Percentiles rank a stretch among this genome's conserved stretches.
phyloP scores from a whole-genome alignment of 1,140 invertebrate genomes.

The Trachymyrmex cornetzi region DNA sequence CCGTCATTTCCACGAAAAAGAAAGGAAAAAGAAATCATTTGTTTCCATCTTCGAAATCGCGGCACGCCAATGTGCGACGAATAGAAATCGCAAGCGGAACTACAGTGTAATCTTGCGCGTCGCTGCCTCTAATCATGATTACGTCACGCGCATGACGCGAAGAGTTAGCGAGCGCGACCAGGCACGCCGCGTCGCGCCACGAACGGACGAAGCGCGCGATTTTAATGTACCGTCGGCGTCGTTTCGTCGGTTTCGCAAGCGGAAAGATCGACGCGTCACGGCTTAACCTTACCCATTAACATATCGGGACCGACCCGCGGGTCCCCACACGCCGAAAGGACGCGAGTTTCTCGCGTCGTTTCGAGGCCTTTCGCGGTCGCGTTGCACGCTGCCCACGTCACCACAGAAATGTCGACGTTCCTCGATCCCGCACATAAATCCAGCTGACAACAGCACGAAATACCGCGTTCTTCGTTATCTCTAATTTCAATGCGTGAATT shows the following conservation, averaged over 20 bases:
- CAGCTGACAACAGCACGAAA: background rate
- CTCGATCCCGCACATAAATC: constrained; percentile 12
- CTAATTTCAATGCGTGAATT: background rate
- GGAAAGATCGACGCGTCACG: constrained; percentile 32
- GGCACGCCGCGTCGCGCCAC: background rate
- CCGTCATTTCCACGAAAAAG: background rate
- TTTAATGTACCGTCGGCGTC: constrained; percentile 33
- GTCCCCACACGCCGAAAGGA: constrained; percentile 64
- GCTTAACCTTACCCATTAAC: constrained; percentile 54
- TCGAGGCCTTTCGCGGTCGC: constrained; percentile 64
- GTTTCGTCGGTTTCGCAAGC: constrained; percentile 55
- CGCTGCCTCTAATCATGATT: constrained; percentile 40
- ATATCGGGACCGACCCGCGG: constrained; percentile 39
- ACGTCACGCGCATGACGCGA: constrained; percentile 44
- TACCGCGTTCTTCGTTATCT: background rate
- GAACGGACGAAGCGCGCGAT: constrained; percentile 32
- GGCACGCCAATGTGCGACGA: background rate
- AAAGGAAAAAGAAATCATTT: background rate
- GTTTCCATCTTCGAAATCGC: constrained; percentile 2
- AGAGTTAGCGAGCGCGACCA: constrained; percentile 28
- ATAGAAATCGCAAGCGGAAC: constrained; percentile 48
- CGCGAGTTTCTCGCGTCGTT: constrained; percentile 69
- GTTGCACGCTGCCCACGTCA: constrained; percentile 30
- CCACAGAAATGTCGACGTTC: constrained; percentile 21
- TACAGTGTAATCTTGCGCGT: constrained; percentile 32